Conservation (phyloP, 2,113 vertebrate species). For the Micronisus gabar region DNA sequence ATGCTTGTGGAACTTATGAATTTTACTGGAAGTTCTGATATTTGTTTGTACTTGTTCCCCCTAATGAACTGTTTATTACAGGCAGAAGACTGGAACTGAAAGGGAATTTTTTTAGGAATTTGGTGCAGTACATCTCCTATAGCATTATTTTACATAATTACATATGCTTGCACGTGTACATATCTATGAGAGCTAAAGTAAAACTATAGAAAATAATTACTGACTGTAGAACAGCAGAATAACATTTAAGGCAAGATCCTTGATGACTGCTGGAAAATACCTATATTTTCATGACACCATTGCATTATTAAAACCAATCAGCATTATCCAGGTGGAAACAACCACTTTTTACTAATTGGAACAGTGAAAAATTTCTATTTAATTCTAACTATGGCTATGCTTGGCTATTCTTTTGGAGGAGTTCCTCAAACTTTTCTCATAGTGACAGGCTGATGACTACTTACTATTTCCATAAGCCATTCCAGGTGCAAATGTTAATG, state of each 20-base stretch:
- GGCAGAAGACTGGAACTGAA: not conserved
- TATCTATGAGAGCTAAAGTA: not conserved
- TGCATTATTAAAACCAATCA: not conserved
- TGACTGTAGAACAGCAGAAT: not conserved
- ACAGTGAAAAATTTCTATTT: not conserved
- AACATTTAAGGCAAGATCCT: not conserved
- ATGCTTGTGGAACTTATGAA: not conserved
- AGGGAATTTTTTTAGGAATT: not conserved
- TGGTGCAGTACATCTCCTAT: not conserved
- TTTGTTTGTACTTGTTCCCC: not conserved
- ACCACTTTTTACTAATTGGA: not conserved
- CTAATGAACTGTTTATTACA: not conserved
- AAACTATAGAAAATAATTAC: not conserved
- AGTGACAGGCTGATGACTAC: not conserved
- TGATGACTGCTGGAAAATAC: not conserved
- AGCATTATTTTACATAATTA: not conserved
- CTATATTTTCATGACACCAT: not conserved
- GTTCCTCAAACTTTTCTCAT: not conserved
- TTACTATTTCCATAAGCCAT: not conserved
- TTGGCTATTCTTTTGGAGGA: not conserved
- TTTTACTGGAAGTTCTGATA: not conserved
- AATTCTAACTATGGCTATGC: not conserved
- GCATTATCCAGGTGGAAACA: not conserved
- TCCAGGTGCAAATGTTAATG: not conserved
- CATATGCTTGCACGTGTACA: rapidly evolving